phyloP scores from a whole-genome alignment of 1,140 invertebrate genomes.

The Nasonia longicornis region DNA sequence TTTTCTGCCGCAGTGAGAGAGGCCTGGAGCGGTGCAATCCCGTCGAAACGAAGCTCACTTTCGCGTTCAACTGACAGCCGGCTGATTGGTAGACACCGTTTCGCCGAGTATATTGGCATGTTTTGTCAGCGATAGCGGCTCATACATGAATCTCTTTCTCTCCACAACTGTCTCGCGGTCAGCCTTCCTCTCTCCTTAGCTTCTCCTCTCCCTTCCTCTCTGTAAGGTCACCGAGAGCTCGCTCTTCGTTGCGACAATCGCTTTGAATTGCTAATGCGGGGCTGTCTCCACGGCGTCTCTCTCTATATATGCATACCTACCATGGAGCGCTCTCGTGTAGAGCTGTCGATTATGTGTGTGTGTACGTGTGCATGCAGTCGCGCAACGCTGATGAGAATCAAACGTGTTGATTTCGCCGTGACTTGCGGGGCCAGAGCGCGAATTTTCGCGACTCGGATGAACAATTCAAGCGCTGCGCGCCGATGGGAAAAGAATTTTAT shows the following conservation, averaged over 20 bases:
- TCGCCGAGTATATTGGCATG: conserved; percentile 37
- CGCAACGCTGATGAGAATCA: conserved; percentile 27
- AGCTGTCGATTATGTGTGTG: neutral
- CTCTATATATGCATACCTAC: no score
- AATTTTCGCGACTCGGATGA: conserved; percentile 22
- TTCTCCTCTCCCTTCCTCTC: neutral
- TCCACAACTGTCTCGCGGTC: neutral
- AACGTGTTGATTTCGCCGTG: conserved; percentile 41
- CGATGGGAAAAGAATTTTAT: conserved; percentile 31
- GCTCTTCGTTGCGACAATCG: conserved; percentile 22
- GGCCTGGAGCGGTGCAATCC: no score
- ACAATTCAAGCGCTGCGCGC: conserved; percentile 11
- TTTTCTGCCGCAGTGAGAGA: neutral
- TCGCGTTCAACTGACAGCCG: conserved; percentile 25
- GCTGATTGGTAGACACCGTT: conserved; percentile 34
- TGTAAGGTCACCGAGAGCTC: neutral
- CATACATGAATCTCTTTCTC: conserved; percentile 37
- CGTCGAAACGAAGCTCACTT: neutral
- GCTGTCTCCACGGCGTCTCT: neutral
- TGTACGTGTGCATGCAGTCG: neutral
- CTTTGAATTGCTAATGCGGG: conserved; percentile 45
- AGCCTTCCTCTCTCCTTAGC: neutral
- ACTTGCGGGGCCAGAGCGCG: conserved; percentile 1
- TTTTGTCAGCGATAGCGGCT: conserved; percentile 42
- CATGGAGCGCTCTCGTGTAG: neutral